Evolutionary conservation across 2,888 invertebrate species (phyloP), one percentile per base, ranked within the genome.

Genomic region (Melanargia galathea): DNA sequence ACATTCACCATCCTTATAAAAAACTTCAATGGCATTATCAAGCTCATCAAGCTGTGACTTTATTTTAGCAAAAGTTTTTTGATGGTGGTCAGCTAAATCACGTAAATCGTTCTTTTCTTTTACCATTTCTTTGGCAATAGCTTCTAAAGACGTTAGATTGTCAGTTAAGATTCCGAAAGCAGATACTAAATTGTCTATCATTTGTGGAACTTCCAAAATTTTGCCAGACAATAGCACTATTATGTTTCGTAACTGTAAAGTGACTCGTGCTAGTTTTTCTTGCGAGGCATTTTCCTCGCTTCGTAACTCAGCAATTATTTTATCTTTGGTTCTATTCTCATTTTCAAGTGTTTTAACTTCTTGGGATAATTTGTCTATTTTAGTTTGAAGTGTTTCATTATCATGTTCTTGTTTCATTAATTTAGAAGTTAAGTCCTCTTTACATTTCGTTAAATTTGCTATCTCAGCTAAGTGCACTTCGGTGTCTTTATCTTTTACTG

Each of bases 131-230:
- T 56, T 68, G 4, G 79, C 74, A 55, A 74, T 71, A 13, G 48
- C 65, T 69, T 85, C 79, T 67, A 87, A 75, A n/a, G 49, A 63
- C 65, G 69, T 70, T 46, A 87, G 71, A 51, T 71, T 77, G 38
- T 75, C 72, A 67, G 71, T 71, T 52, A 87, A 65, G 6, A 67
- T 62, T 18, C 71, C 75, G 54, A 82, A 79, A 43, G 79, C 69
- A 40, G 71, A 70, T 18, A 75, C 74, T 67, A 80, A 75, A 70
- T 77, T 77, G 16, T 80, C 79, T 38, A 79, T 71, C 30, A 76
- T 62, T 52, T 77, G 71, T 20, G 81, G 81, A 33, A 81, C 70
- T 67, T 79, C 78, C 65, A 71, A 71, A 49, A 75, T 73, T 55
- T 81, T 76, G 26, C 77, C 77, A 18, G 81, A 75, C 62, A 85